Evolutionary conservation across 30 jellyfish, hydroid and myxozoan species (phyloP).

Genomic region (Aurelia sp.): DNA sequence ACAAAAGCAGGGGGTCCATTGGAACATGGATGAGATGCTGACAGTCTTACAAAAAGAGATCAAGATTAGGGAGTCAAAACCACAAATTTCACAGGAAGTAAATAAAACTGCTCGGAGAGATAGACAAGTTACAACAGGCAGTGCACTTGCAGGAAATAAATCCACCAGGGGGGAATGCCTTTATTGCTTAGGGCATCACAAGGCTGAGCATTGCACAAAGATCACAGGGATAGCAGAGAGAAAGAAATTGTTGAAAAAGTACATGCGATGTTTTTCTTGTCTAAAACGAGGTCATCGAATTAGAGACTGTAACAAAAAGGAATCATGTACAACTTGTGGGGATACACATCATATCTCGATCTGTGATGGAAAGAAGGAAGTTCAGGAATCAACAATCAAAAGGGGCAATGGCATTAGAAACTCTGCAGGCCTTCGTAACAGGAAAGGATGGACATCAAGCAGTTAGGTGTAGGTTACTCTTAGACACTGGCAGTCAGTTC

Average conservation of each 20-base stretch:
- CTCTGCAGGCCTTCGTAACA: slow-evolving; percentile 12
- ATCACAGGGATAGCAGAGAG: slow-evolving; percentile 26
- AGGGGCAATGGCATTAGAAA: slow-evolving; percentile 22
- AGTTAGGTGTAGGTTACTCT: slow-evolving; percentile 51
- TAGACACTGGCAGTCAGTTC: slow-evolving; percentile 55
- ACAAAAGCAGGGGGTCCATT: slow-evolving; percentile 2
- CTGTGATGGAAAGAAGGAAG: slow-evolving; percentile 13
- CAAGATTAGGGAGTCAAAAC: slow-evolving; percentile 23
- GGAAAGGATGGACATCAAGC: slow-evolving; percentile 21
- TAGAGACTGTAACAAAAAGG: slow-evolving; percentile 8
- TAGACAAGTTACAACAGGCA: not conserved
- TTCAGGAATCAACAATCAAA: not conserved
- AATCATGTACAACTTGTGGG: slow-evolving; percentile 11
- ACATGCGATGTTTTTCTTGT: slow-evolving; percentile 38
- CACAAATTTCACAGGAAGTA: not conserved
- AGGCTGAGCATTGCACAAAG: slow-evolving; percentile 26
- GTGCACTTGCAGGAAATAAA: not conserved
- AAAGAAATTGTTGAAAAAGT: not conserved
- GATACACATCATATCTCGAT: not conserved
- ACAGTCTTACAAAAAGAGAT: slow-evolving; percentile 26
- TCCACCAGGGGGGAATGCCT: slow-evolving; percentile 26
- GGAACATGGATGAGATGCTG: slow-evolving; percentile 47
- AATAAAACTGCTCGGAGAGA: not conserved
- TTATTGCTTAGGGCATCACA: slow-evolving; percentile 35
- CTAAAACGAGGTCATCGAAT: slow-evolving; percentile 3